Evolutionary conservation across 2,797 vertebrate species (phyloP).

Genomic region (Sebastes baramenuke): DNA sequence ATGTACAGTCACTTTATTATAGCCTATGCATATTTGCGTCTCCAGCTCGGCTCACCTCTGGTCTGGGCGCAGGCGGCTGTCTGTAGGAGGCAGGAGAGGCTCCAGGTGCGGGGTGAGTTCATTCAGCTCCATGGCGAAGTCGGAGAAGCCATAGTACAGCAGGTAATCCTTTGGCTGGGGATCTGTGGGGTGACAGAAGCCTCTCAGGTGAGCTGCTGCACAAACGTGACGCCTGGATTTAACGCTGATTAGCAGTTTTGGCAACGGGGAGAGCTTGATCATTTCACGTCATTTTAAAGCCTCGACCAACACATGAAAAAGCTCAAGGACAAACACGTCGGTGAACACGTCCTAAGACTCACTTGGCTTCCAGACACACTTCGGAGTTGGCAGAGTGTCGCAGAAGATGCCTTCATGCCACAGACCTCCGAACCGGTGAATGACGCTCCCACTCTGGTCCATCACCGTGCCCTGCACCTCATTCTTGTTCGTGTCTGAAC

Average conservation of each 20-base stretch:
- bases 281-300: not conserved
- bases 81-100: conserved; percentile 88
- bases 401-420: conserved; percentile 95
- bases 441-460: conserved; percentile 85
- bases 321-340: not conserved
- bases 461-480: conserved; percentile 92
- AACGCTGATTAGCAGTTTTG: conserved; percentile 19
- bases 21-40: not conserved
- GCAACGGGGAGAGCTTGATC: not conserved
- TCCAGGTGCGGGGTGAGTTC: conserved; percentile 86
- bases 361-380: conserved; percentile 95
- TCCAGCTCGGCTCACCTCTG: conserved; percentile 81
- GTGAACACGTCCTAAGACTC: conserved; percentile 56
- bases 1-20: not conserved
- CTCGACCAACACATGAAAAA: not conserved
- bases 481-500: conserved; percentile 86
- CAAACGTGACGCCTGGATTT: conserved; percentile 50
- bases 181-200: conserved; percentile 75
- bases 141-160: conserved; percentile 91
- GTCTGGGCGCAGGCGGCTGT: conserved; percentile 91
- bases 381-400: conserved; percentile 85
- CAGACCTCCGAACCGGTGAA: conserved; percentile 92
- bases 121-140: conserved; percentile 93
- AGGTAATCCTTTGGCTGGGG: conserved; percentile 88
- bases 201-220: conserved; percentile 19